A percentile compares a stretch with the other conserved stretches of the same genome.
Conservation (phyloP, 2,888 invertebrate species). For the Ormyrus thymus region DNA sequence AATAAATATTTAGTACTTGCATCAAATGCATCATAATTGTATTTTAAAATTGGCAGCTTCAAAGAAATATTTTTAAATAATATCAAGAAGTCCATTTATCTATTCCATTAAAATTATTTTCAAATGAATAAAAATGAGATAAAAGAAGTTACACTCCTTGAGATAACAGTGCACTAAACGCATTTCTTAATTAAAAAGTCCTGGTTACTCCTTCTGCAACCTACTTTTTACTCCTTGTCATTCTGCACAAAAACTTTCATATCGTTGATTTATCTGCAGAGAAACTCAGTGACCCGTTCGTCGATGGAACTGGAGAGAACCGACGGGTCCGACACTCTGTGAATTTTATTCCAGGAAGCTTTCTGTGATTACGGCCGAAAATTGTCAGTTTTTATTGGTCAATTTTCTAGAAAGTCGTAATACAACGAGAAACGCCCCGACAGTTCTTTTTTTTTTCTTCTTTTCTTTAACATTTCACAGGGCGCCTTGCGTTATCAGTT, state of each 20-base stretch:
- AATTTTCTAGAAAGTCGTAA: constrained; percentile 51
- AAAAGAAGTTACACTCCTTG: not conserved
- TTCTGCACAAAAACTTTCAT: constrained; percentile 43
- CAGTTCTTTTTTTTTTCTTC: not conserved
- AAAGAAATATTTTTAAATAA: not conserved
- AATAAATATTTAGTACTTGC: no score
- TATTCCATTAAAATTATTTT: not conserved
- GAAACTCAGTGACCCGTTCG: constrained; percentile 50
- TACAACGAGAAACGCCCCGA: not conserved
- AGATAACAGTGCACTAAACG: not conserved
- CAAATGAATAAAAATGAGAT: not conserved
- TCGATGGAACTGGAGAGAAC: not conserved
- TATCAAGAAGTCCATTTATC: not conserved
- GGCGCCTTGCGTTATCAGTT: constrained; percentile 1
- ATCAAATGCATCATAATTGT: no score
- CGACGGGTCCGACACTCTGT: constrained; percentile 8
- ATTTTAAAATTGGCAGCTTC: no score
- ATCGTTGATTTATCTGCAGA: constrained; percentile 49
- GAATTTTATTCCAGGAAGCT: constrained; percentile 43
- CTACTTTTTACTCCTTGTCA: not conserved
- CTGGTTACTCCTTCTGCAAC: constrained; percentile 27
- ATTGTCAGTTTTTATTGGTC: constrained; percentile 45
- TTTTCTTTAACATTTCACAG: constrained; percentile 3
- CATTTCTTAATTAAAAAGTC: constrained; percentile 44
- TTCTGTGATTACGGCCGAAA: constrained; percentile 32